Base-by-base conservation (phyloP, 1,140 invertebrate genomes). In the Globodera ellingtonae region DNA sequence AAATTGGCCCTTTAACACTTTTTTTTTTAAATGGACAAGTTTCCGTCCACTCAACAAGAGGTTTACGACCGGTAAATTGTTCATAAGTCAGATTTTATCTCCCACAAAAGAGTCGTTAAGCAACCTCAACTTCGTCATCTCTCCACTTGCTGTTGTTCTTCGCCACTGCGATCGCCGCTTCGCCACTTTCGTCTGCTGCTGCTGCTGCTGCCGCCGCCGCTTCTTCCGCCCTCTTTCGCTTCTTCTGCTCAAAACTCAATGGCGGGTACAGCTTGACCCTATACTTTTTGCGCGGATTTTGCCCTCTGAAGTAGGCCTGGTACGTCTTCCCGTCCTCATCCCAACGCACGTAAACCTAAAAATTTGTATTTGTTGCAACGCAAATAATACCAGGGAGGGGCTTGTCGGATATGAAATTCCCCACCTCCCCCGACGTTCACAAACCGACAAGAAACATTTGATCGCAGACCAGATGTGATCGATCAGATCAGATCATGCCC, bases 341-440 rank as follows among this genome's bases (percentile, higher is more conserved):
- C 80, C 80, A 81, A n/a, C 52, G 44, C 10, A 81, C 80, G 59
- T 81, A 81, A 5, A 81, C 80, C 80, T 81, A 24, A 72, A 81
- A 48, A 70, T 7, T 35, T 10, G 10, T 1, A 52, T 52, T 66
- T 46, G 13, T 2, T 35, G 3, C 9, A 35, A 9, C 9, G 59
- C 24, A 8, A 62, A 35, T 35, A 35, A 35, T 35, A 35, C 35
- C 35, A 2, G 35, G 35, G 35, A 35, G 35, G 35, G 3, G 35
- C 35, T 35, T 35, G 35, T 35, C 3, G 35, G 35, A 35, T 35
- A 35, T 35, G 35, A 2, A 35, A 35, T 35, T 35, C 1, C 35
- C 35, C 35, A 35, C 35, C 35, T 35, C 35, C 35, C 35, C 35
- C 35, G 35, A 35, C 35, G 1, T 35, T 35, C 35, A 35, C 35